Evolutionary conservation across 2,113 vertebrate species (phyloP).

Genomic region (Cinclus cinclus): DNA sequence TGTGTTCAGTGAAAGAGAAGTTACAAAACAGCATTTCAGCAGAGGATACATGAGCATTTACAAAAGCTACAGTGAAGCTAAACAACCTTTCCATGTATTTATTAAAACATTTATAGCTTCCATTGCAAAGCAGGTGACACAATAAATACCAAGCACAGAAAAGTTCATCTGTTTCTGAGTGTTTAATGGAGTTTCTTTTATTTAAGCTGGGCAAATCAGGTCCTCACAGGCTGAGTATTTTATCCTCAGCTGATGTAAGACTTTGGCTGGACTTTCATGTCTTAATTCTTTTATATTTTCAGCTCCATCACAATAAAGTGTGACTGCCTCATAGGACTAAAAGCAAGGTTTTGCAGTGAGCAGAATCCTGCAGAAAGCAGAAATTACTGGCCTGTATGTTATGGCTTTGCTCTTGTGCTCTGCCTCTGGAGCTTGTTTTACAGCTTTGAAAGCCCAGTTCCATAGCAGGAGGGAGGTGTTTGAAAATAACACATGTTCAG

Average conservation of each 20-base stretch:
- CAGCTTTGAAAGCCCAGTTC: not conserved
- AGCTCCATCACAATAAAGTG: constrained; percentile 20
- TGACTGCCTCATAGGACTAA: constrained; percentile 31
- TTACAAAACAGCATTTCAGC: constrained; percentile 47
- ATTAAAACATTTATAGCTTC: constrained; percentile 46
- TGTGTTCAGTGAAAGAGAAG: constrained; percentile 52
- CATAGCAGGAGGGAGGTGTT: not conserved
- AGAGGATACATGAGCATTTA: constrained; percentile 30
- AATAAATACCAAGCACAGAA: not conserved
- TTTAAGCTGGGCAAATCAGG: not conserved
- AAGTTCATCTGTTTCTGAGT: constrained; percentile 21
- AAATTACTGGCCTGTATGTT: constrained; percentile 24
- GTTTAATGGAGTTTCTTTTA: constrained; percentile 48
- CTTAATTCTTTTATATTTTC: constrained; percentile 54
- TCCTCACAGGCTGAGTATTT: not conserved
- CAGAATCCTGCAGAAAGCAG: constrained; percentile 17
- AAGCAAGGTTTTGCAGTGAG: constrained; percentile 7
- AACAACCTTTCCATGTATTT: constrained; percentile 30
- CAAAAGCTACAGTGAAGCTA: constrained; percentile 26
- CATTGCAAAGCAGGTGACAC: not conserved
- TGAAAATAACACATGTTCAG: constrained; percentile 35
- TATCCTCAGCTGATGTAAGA: constrained; percentile 2
- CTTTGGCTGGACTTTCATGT: constrained; percentile 11
- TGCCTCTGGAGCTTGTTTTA: constrained; percentile 52
- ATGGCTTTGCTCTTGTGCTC: constrained; percentile 18